phyloP scores from a whole-genome alignment of 1,140 invertebrate genomes.

The Callitettix versicolor region DNA sequence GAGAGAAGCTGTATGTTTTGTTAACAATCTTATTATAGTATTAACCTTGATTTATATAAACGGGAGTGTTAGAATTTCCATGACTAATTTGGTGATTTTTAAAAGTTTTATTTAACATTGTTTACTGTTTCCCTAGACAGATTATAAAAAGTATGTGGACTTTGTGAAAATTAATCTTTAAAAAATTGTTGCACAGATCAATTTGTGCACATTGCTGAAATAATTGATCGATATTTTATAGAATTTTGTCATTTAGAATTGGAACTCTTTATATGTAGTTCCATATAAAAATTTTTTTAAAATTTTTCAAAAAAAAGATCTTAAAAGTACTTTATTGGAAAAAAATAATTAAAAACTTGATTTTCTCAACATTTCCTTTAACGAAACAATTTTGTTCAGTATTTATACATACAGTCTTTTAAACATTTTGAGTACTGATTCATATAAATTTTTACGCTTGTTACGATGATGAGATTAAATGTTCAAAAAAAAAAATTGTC shows the following conservation, averaged over 20 bases:
- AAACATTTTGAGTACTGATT: too few relatives aligned
- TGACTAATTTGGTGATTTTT: neutral
- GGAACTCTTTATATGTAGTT: neutral
- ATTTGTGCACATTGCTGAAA: too few relatives aligned
- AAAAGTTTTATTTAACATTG: neutral
- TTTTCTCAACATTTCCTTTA: too few relatives aligned
- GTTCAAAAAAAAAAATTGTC: too few relatives aligned
- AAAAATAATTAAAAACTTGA: too few relatives aligned
- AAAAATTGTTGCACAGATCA: neutral
- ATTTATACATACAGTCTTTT: too few relatives aligned
- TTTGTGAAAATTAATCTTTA: neutral
- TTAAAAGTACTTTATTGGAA: too few relatives aligned
- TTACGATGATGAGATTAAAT: too few relatives aligned
- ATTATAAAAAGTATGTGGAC: neutral
- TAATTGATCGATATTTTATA: neutral
- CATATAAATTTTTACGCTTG: too few relatives aligned
- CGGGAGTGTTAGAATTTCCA: neutral
- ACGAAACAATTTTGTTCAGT: too few relatives aligned
- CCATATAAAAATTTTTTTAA: too few relatives aligned
- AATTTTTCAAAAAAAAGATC: too few relatives aligned
- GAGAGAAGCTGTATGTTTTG: conserved; percentile 72
- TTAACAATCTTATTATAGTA: conserved; percentile 30
- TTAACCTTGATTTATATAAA: neutral
- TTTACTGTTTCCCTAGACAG: neutral
- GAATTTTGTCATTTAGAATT: neutral